Evolutionary conservation across 2,888 invertebrate genomes (phyloP), one percentile per base, ranked within the genome.

Genomic region (Cheilosia vulpina): DNA sequence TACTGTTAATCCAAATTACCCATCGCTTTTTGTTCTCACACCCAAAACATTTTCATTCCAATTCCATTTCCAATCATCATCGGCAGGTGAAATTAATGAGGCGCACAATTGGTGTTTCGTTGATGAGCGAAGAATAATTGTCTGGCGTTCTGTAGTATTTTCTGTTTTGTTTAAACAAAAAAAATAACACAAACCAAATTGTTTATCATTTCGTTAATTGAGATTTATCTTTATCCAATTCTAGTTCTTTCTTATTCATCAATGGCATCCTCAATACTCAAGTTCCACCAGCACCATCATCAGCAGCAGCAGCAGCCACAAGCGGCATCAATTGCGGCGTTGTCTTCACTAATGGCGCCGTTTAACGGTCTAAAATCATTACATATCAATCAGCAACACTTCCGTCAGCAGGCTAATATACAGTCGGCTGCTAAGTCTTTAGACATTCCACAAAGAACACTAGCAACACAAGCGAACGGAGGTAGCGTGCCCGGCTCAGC

Each of bases 341-440:
- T 88, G 47, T 88, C 89, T 55, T 88, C 78, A 24, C 72, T 91
- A 66, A 88, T 91, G 88, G 89, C 89, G 88, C 90, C 91, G 0
- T 77, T 91, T 27, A 89, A 89, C 68, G 88, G 89, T 19, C 81
- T 91, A 3, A 91, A 91, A 84, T 88, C 89, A n/a, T 82, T 91
- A 68, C 90, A 90, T 75, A 80, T 89, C 82, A 88, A 81, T 83
- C 65, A 82, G 5, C 90, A 89, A 63, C 90, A 89, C 72, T 89
- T 88, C 79, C 81, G 81, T 66, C 83, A 87, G 77, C 65, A 85
- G 71, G 19, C 76, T 79, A 87, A 73, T 43, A 90, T 89, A 84
- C 77, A 89, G 55, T 53, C 89, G 6, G 81, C 87, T 38, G 89
- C 89, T n/a, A 87, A 80, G 69, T 87, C 89, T 75, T 87, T 89